Conservation (phyloP, 2,113 vertebrate genomes). For the Lanius collurio region DNA sequence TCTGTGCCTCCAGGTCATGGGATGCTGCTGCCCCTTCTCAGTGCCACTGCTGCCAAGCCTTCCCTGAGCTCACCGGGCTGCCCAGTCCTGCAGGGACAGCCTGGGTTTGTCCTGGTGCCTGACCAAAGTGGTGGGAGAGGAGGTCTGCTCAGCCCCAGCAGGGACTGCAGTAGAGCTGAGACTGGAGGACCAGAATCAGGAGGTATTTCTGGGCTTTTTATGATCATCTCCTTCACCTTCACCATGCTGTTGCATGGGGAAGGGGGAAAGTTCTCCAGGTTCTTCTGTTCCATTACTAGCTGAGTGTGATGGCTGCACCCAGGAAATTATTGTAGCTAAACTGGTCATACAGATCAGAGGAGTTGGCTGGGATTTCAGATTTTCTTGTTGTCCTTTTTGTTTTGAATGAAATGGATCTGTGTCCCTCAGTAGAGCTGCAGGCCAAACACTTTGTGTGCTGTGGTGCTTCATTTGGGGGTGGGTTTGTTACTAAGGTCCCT, state of each 20-base stretch:
- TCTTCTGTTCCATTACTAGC: not conserved
- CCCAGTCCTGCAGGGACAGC: not conserved
- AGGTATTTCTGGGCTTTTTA: not conserved
- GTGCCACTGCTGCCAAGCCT: not conserved
- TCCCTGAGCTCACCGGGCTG: not conserved
- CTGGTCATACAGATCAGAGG: not conserved
- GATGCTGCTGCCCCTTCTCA: not conserved
- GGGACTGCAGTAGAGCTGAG: fast-evolving
- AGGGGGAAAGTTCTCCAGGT: not conserved
- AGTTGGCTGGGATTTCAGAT: not conserved
- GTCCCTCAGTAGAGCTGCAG: not conserved
- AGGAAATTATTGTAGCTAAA: not conserved
- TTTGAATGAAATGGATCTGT: not conserved
- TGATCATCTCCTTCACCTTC: not conserved
- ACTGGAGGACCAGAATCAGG: not conserved
- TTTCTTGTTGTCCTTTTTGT: not conserved
- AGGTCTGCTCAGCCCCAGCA: not conserved
- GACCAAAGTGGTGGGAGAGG: not conserved
- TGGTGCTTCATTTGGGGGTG: not conserved
- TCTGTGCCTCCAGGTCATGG: not conserved
- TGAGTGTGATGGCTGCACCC: not conserved
- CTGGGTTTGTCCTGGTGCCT: not conserved
- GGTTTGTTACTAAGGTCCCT: not conserved
- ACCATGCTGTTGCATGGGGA: fast-evolving
- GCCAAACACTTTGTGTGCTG: not conserved